Percentiles rank a stretch among this genome's conserved stretches.
These are phyloP conservation scores for Odontomachus brunneus DNA, from an alignment of 1,140 invertebrate genomes.

Conservation along the genomic window DNA sequence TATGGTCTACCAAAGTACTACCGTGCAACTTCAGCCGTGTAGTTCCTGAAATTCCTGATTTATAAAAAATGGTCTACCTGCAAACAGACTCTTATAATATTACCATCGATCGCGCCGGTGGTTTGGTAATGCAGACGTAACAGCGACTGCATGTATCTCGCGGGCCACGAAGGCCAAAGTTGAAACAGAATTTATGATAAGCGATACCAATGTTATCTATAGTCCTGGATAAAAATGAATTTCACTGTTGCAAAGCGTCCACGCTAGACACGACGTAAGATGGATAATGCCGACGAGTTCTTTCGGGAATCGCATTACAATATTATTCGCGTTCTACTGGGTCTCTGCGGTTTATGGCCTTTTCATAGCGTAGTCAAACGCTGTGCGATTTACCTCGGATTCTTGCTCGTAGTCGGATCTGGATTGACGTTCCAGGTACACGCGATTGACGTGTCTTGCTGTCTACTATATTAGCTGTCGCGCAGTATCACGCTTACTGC, in stretches of 20 bases:
- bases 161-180: not conserved
- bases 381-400: not conserved
- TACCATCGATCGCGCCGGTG: not conserved
- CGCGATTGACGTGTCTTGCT: too few relatives aligned
- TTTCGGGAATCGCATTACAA: conserved; percentile 25
- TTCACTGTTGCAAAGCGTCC: not conserved
- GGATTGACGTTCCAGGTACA: conserved; percentile 7
- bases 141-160: not conserved
- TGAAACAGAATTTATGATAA: conserved; percentile 39
- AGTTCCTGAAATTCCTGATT: too few relatives aligned
- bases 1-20: too few relatives aligned
- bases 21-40: too few relatives aligned
- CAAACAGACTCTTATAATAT: too few relatives aligned
- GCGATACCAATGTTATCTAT: not conserved
- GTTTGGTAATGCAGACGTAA: not conserved
- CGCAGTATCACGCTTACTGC: not conserved
- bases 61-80: too few relatives aligned
- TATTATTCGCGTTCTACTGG: conserved; percentile 9
- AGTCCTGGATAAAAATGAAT: not conserved
- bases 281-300: conserved; percentile 12
- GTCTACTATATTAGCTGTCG: too few relatives aligned
- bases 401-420: not conserved
- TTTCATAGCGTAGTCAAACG: not conserved
- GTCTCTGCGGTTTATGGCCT: not conserved
- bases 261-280: not conserved